Conservation (phyloP, 2,113 vertebrate species). For the Caloenas nicobarica region DNA sequence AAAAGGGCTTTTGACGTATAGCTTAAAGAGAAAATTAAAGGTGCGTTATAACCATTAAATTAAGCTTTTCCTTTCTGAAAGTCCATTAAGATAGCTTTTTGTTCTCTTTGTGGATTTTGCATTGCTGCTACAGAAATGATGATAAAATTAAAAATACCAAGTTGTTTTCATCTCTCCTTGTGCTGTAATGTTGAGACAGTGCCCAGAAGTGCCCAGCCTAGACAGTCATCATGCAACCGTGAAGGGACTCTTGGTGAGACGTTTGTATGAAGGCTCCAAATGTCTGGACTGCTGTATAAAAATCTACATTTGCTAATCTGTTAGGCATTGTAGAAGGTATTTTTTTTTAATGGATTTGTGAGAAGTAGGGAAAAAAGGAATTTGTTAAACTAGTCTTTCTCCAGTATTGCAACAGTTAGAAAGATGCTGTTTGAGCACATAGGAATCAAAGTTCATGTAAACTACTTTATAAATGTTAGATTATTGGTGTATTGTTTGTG, state of each 20-base stretch:
- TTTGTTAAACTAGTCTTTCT: background rate
- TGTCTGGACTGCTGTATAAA: background rate
- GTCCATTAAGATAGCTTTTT: background rate
- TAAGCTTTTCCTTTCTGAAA: background rate
- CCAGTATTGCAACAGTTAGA: background rate
- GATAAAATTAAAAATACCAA: background rate
- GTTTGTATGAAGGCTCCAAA: background rate
- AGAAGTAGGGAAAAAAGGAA: background rate
- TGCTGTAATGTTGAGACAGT: background rate
- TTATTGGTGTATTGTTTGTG: background rate
- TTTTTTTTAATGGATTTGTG: background rate
- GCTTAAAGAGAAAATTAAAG: background rate
- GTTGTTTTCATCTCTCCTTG: background rate
- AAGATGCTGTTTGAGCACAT: background rate
- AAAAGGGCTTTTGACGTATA: background rate
- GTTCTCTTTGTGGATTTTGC: background rate
- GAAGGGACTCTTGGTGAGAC: background rate
- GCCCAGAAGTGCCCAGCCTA: background rate
- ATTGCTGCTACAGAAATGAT: background rate
- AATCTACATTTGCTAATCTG: background rate
- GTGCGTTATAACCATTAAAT: background rate
- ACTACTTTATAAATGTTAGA: background rate
- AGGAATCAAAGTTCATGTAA: background rate
- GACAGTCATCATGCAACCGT: background rate
- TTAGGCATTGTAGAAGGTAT: background rate